Evolutionary conservation across 2,888 invertebrate species (phyloP).

Genomic region (Biston stratarius): DNA sequence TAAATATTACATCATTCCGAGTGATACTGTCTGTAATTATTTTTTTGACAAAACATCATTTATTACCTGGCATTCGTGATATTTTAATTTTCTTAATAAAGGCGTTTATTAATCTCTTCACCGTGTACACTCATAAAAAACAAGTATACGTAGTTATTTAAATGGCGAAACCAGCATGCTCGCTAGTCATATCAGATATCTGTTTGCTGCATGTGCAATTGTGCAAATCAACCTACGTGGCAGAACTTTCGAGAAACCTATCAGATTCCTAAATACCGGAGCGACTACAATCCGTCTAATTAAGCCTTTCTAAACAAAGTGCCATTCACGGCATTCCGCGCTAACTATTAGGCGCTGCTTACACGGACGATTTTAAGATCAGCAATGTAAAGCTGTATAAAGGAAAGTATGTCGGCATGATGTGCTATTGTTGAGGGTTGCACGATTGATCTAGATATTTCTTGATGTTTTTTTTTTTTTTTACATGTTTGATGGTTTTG

Average conservation of each 20-base stretch:
- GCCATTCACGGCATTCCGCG: conserved; percentile 31
- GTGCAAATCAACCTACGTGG: conserved; percentile 12
- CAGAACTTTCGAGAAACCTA: conserved; percentile 21
- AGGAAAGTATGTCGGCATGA: too few relatives aligned
- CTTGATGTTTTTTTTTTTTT: too few relatives aligned
- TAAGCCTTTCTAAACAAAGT: conserved; percentile 23
- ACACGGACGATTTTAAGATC: background rate
- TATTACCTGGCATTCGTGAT: too few relatives aligned
- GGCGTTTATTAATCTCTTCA: background rate
- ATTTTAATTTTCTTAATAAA: too few relatives aligned
- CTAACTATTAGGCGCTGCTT: conserved; percentile 4
- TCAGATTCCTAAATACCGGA: conserved; percentile 33
- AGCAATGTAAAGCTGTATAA: background rate
- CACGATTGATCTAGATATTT: too few relatives aligned
- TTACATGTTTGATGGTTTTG: too few relatives aligned
- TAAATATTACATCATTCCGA: too few relatives aligned
- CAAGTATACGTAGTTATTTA: background rate
- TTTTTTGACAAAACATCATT: background rate
- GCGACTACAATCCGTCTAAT: conserved; percentile 29
- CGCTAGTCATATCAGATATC: conserved; percentile 2
- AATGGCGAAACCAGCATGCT: background rate
- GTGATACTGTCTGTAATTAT: background rate
- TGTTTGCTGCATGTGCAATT: conserved; percentile 1
- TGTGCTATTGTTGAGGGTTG: too few relatives aligned
- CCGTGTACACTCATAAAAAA: background rate